phyloP scores from a whole-genome alignment of 2,113 vertebrate genomes.

The Talpa occidentalis region DNA sequence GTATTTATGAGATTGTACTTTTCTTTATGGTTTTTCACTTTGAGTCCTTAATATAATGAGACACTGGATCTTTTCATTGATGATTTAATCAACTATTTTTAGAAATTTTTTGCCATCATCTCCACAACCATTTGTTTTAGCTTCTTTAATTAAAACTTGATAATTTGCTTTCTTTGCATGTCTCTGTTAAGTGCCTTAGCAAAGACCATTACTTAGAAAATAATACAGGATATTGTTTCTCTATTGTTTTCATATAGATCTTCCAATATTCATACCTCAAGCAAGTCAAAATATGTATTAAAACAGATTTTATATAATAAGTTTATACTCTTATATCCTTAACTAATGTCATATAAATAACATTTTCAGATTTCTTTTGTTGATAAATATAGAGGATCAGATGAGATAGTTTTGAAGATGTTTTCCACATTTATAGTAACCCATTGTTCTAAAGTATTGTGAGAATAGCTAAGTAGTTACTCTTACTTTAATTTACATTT shows the following conservation, averaged over 20 bases:
- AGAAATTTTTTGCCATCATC: not conserved
- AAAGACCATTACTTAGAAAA: not conserved
- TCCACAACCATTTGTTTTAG: not conserved
- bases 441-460: not conserved
- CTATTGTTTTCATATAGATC: not conserved
- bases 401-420: not conserved
- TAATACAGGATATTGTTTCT: not conserved
- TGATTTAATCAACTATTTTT: constrained; percentile 20
- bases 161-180: not conserved
- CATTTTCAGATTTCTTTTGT: not conserved
- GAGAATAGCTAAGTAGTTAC: not conserved
- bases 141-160: constrained; percentile 4
- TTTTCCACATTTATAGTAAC: not conserved
- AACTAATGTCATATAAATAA: not conserved
- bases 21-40: constrained; percentile 31
- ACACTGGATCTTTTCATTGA: not conserved
- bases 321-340: not conserved
- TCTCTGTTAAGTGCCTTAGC: not conserved
- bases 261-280: not conserved
- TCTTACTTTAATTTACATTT: not conserved
- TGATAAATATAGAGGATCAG: not conserved
- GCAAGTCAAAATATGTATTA: not conserved
- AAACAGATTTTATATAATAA: not conserved
- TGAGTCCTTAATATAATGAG: not conserved
- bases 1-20: constrained; percentile 62